A percentile compares a stretch with the other conserved stretches of the same genome.
phyloP scores from a whole-genome alignment of 2,113 vertebrate genomes.

The Xiphias gladius region DNA sequence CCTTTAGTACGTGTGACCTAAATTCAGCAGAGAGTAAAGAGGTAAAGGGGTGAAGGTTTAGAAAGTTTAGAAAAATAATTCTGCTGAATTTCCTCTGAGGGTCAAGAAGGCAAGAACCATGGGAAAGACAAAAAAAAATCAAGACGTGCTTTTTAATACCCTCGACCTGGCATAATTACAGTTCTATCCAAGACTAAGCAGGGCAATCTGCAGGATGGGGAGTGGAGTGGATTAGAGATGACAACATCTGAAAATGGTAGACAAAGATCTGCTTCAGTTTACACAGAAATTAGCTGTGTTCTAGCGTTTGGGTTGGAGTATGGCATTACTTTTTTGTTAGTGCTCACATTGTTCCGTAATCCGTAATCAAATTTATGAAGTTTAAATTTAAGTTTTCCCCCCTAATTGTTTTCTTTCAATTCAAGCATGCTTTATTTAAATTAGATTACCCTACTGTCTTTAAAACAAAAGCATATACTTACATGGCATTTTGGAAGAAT shows the following conservation, averaged over 20 bases:
- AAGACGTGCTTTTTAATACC: background rate
- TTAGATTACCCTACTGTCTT: background rate
- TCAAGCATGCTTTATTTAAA: constrained; percentile 10
- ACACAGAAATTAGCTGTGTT: constrained; percentile 2
- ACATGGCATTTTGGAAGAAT: background rate
- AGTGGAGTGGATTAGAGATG: constrained; percentile 19
- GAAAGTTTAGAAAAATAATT: background rate
- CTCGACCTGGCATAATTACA: constrained; percentile 2
- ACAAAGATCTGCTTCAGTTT: constrained; percentile 36
- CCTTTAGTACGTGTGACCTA: constrained; percentile 10
- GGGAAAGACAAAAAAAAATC: constrained; percentile 28
- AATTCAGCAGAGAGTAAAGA: constrained; percentile 33
- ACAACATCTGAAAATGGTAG: constrained; percentile 7
- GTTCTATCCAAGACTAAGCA: constrained; percentile 1
- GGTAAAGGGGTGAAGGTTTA: constrained; percentile 19
- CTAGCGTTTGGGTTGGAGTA: background rate
- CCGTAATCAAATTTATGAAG: background rate
- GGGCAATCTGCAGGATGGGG: constrained; percentile 28
- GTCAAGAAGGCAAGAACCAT: constrained; percentile 15
- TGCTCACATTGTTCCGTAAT: background rate
- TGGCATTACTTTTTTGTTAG: background rate
- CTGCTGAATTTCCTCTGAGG: background rate
- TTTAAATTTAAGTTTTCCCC: constrained; percentile 4
- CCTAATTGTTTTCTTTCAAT: constrained; percentile 17
- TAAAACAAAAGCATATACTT: constrained; percentile 16